phyloP scores from a whole-genome alignment of 2,113 vertebrate genomes.

The Elephas maximus region DNA sequence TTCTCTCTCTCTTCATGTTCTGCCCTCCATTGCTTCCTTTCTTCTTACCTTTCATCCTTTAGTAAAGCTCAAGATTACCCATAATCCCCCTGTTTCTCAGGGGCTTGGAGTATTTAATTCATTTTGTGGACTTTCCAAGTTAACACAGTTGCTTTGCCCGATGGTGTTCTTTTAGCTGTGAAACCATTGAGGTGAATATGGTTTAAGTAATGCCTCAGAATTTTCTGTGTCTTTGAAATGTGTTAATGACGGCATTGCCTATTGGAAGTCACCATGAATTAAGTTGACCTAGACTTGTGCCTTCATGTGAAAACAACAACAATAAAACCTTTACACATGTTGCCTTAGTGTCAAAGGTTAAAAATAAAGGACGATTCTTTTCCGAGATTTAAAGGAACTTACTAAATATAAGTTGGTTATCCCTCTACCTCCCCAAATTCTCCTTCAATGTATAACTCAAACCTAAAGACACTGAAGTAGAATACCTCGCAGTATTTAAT shows the following conservation, averaged over 20 bases:
- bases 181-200: conserved; percentile 62
- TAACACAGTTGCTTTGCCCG: conserved; percentile 40
- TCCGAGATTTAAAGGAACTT: conserved; percentile 80
- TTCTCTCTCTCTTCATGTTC: conserved; percentile 20
- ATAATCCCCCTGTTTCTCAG: conserved; percentile 63
- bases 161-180: conserved; percentile 75
- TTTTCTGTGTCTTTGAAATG: conserved; percentile 75
- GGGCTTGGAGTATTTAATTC: conserved; percentile 71
- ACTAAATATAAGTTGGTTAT: conserved; percentile 77
- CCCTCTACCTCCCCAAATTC: conserved; percentile 60
- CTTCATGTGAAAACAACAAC: conserved; percentile 78
- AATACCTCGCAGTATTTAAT: conserved; percentile 86
- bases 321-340: conserved; percentile 85
- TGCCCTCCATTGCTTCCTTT: not conserved
- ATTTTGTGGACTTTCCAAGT: conserved; percentile 58
- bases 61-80: conserved; percentile 24
- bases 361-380: conserved; percentile 80
- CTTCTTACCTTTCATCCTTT: conserved; percentile 19
- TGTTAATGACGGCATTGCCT: conserved; percentile 75
- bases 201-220: conserved; percentile 68
- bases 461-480: conserved; percentile 81
- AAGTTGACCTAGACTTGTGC: conserved; percentile 82
- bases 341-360: conserved; percentile 86
- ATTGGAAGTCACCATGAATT: conserved; percentile 77
- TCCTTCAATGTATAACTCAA: conserved; percentile 82